Evolutionary conservation across 2,797 vertebrate genomes (phyloP).

Genomic region (Poeciliopsis turneri): DNA sequence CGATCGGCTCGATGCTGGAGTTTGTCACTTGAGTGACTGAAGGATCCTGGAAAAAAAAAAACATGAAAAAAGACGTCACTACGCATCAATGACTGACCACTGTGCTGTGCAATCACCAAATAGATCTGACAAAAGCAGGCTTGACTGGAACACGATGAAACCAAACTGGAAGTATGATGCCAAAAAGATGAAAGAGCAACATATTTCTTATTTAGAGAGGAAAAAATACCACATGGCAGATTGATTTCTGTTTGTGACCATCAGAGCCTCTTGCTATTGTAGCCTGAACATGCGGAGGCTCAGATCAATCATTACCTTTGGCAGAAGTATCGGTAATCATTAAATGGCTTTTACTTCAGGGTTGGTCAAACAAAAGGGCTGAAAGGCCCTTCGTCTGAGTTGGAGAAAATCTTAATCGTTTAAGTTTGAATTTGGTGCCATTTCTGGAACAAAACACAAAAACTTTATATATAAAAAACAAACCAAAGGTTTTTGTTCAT

Average conservation of each 20-base stretch:
- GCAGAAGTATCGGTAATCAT: slow-evolving; percentile 28
- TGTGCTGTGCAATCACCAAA: neutral
- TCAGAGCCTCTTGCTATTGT: slow-evolving; percentile 15
- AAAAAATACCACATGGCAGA: neutral
- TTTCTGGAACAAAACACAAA: neutral
- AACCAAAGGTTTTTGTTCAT: too few species aligned
- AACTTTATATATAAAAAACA: neutral
- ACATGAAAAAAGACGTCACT: slow-evolving; percentile 8
- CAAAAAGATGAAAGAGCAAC: neutral
- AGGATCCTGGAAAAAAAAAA: slow-evolving; percentile 75
- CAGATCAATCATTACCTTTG: slow-evolving; percentile 45
- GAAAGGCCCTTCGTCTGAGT: neutral
- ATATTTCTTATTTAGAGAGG: neutral
- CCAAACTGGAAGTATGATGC: neutral
- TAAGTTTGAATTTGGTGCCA: neutral
- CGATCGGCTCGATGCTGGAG: slow-evolving; percentile 59
- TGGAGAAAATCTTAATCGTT: neutral
- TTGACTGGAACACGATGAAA: neutral
- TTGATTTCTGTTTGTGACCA: neutral
- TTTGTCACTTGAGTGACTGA: slow-evolving; percentile 78
- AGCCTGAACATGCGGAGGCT: slow-evolving; percentile 16
- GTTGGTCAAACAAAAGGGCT: neutral
- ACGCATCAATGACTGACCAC: neutral
- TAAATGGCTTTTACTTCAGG: neutral
- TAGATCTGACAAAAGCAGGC: neutral